phyloP scores from a whole-genome alignment of 2,888 invertebrate genomes.

The Parasteatoda lunata region DNA sequence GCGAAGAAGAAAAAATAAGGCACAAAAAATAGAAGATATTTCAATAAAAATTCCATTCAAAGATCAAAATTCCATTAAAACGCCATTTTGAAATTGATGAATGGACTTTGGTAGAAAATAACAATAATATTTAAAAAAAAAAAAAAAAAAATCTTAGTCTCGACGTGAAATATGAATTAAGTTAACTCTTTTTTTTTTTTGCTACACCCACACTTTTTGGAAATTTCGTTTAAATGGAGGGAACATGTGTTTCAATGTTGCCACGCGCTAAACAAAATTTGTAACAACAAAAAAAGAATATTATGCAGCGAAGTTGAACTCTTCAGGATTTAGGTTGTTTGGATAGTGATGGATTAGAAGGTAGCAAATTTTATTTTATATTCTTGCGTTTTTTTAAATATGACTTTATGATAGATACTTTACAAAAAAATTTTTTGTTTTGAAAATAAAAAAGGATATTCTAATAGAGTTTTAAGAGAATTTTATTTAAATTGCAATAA shows the following conservation, averaged over 20 bases:
- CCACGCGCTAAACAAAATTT: too few species aligned
- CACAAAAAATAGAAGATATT: constrained; percentile 13
- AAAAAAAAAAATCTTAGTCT: neutral
- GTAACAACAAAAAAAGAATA: too few species aligned
- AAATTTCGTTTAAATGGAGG: neutral
- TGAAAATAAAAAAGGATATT: too few species aligned
- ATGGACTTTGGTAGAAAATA: constrained; percentile 1
- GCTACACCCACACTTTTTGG: neutral
- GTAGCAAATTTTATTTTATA: too few species aligned
- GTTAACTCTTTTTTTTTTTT: neutral
- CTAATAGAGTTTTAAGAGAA: too few species aligned
- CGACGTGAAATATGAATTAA: neutral
- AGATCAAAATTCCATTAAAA: constrained; percentile 51
- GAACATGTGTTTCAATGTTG: neutral
- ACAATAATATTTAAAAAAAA: neutral
- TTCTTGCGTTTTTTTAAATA: too few species aligned
- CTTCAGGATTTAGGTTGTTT: too few species aligned
- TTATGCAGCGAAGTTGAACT: too few species aligned
- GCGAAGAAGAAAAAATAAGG: neutral
- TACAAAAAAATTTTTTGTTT: too few species aligned
- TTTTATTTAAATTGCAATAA: too few species aligned
- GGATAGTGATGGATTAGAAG: too few species aligned
- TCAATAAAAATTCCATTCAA: constrained; percentile 23
- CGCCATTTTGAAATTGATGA: constrained; percentile 30
- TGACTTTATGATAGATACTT: too few species aligned